Evolutionary conservation across 2,888 invertebrate species (phyloP).

Genomic region (Eueremaeus valkanovi): DNA sequence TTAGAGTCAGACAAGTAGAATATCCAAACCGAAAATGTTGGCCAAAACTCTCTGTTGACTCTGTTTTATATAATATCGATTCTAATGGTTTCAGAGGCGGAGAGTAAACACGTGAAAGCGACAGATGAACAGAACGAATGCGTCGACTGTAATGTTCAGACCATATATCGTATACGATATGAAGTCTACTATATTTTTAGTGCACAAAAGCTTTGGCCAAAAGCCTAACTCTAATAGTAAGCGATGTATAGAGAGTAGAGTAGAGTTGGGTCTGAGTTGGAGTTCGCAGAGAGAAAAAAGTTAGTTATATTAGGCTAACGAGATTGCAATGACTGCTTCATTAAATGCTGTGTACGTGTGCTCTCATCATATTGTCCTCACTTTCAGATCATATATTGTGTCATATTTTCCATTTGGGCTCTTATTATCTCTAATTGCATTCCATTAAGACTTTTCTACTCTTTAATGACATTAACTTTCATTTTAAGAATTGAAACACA

Average conservation of each 20-base stretch:
- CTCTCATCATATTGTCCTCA: conserved; percentile 11
- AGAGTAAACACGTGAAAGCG: conserved; percentile 31
- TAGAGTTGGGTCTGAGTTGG: not conserved
- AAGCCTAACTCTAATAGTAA: no score
- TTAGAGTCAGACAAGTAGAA: not conserved
- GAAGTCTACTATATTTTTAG: not conserved
- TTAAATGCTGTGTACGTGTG: not conserved
- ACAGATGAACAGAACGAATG: conserved; percentile 35
- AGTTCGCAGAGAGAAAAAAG: not conserved
- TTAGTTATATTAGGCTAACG: not conserved
- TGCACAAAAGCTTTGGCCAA: not conserved
- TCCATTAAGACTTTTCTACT: no score
- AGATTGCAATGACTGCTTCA: not conserved
- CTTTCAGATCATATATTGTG: not conserved
- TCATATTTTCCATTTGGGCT: no score
- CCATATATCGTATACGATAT: not conserved
- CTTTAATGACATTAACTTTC: no score
- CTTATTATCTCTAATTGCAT: no score
- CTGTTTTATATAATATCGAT: conserved; percentile 25
- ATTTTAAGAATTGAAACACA: no score
- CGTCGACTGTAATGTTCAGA: conserved; percentile 4
- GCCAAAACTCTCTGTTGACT: not conserved
- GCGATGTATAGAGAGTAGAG: not conserved
- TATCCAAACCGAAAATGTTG: conserved; percentile 10
- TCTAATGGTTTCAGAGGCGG: conserved; percentile 18